A percentile compares a stretch with the other conserved stretches of the same genome.
These are phyloP conservation scores for Leptopilina clavipes DNA, from an alignment of 1,140 invertebrate genomes.

Conservation along the genomic window DNA sequence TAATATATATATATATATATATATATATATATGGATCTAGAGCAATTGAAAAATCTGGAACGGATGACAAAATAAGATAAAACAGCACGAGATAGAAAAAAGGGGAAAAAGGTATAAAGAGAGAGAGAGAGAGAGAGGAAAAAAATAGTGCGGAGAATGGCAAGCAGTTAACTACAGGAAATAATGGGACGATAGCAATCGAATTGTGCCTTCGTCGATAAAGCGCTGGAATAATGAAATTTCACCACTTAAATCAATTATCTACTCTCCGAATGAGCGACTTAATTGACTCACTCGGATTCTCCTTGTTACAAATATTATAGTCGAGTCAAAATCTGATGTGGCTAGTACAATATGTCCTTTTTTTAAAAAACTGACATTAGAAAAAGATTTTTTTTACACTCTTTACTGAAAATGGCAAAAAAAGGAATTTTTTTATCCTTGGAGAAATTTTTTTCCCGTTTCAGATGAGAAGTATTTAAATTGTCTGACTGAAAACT, in stretches of 20 bases:
- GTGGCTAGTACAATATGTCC: not conserved
- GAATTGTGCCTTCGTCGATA: slow-evolving; percentile 40
- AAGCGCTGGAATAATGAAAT: slow-evolving; percentile 40
- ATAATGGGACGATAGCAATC: slow-evolving; percentile 45
- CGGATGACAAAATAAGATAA: not conserved
- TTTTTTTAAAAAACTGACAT: too few relatives aligned
- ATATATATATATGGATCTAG: not conserved
- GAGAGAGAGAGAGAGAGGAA: not conserved
- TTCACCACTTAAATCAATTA: slow-evolving; percentile 52
- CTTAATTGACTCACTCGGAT: slow-evolving; percentile 30
- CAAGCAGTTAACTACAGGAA: slow-evolving; percentile 50
- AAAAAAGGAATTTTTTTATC: too few relatives aligned
- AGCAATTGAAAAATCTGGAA: not conserved
- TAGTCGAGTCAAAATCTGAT: slow-evolving; percentile 20
- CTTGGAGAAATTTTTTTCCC: too few relatives aligned
- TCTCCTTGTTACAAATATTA: slow-evolving; percentile 11
- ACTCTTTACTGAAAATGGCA: too few relatives aligned
- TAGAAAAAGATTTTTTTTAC: too few relatives aligned
- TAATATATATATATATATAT: too few relatives aligned
- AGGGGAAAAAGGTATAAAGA: not conserved
- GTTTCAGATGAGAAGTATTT: too few relatives aligned
- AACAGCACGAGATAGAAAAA: not conserved
- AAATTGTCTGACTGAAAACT: too few relatives aligned
- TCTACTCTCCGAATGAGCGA: slow-evolving; percentile 46
- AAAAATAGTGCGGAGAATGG: slow-evolving; percentile 18